Conservation (phyloP, 2,888 invertebrate genomes). For the Stegana nigrithorax region DNA sequence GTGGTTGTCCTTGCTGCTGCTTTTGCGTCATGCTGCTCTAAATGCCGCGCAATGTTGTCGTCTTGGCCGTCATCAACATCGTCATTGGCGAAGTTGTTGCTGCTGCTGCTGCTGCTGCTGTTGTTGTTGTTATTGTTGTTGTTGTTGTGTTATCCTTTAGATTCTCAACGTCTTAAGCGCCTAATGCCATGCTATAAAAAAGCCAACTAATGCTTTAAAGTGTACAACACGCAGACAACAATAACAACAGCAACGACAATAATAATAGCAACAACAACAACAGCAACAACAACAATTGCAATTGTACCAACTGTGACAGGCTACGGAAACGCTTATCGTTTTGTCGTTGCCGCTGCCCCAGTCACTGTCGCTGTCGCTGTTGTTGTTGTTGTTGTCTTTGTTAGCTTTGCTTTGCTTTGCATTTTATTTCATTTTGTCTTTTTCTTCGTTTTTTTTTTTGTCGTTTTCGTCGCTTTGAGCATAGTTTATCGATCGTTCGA, state of each 20-base stretch:
- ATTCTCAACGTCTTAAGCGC: constrained; percentile 60
- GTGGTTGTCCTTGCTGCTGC: constrained; percentile 13
- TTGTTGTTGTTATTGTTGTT: constrained; percentile 23
- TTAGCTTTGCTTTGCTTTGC: constrained; percentile 14
- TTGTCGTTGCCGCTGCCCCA: background rate
- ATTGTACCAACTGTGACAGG: constrained; percentile 23
- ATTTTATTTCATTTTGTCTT: background rate
- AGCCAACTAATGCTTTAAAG: constrained; percentile 61
- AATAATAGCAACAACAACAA: constrained; percentile 14
- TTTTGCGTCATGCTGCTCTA: constrained; percentile 54
- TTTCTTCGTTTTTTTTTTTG: background rate
- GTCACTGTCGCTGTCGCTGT: background rate
- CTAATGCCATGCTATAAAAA: constrained; percentile 57
- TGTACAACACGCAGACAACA: constrained; percentile 42
- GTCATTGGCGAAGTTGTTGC: constrained; percentile 35
- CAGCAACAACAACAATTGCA: constrained; percentile 9
- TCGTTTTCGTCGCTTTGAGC: background rate
- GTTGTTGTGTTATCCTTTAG: constrained; percentile 52
- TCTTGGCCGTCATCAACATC: too few species aligned
- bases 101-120: constrained; percentile 37
- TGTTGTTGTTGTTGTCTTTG: background rate
- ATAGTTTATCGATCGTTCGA: constrained; percentile 12
- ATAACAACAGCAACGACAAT: constrained; percentile 27
- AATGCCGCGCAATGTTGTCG: too few species aligned
- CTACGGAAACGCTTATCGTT: constrained; percentile 41